A percentile compares a stretch with the other conserved stretches of the same genome.
Evolutionary conservation across 37 sponge, comb jelly and placozoan genomes (phyloP).

Genomic region (Ianthella basta): DNA sequence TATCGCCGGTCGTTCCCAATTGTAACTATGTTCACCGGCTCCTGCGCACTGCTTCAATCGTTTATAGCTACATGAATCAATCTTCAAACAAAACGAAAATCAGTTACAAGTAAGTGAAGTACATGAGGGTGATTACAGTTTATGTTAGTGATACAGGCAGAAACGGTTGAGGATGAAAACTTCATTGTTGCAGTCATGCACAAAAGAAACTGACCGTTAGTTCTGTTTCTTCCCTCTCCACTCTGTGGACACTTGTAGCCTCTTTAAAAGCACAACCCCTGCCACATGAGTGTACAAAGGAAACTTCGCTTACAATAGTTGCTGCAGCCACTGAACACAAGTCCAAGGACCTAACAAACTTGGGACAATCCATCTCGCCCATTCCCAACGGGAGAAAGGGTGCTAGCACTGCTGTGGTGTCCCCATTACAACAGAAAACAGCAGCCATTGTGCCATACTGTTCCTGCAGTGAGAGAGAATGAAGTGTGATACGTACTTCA

Average conservation of each 20-base stretch:
- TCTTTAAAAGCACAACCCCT: not conserved
- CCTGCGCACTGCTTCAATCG: no score
- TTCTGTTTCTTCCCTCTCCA: not conserved
- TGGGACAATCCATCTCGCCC: not conserved
- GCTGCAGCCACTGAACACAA: not conserved
- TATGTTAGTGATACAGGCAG: not conserved
- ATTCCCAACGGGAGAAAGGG: not conserved
- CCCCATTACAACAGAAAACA: not conserved
- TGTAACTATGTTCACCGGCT: no score
- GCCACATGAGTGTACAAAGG: slow-evolving; percentile 5
- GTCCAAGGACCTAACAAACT: not conserved
- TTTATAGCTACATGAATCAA: no score
- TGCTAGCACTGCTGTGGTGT: not conserved
- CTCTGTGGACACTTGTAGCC: not conserved
- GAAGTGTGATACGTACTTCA: not conserved
- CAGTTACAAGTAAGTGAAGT: no score
- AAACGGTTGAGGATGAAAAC: not conserved
- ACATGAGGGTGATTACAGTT: no score
- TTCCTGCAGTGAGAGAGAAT: not conserved
- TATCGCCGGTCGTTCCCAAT: no score
- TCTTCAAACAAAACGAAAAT: no score
- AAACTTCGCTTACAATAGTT: not conserved
- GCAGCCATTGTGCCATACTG: not conserved
- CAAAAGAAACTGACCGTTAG: not conserved
- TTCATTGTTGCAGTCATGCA: slow-evolving; percentile 10